Conservation (phyloP, 30 jellyfish, hydroid and myxozoan genomes). For the Hydractinia echinata region DNA sequence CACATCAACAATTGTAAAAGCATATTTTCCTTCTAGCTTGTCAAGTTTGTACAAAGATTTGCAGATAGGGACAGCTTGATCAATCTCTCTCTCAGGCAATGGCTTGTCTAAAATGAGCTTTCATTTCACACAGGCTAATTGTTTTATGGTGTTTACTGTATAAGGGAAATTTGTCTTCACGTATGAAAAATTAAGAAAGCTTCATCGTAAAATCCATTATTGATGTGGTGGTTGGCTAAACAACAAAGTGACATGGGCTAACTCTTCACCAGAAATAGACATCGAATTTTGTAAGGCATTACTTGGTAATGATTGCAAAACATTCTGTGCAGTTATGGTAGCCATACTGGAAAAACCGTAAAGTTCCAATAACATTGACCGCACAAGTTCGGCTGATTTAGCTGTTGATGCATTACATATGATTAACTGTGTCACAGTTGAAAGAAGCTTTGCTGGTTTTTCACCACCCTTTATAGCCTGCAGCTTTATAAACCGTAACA, state of each 20-base stretch:
- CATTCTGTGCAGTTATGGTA: not conserved
- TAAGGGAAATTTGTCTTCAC: not conserved
- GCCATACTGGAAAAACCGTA: slow-evolving; percentile 42
- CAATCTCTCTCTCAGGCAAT: slow-evolving; percentile 23
- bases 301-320: not conserved
- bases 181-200: not conserved
- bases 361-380: slow-evolving; percentile 57
- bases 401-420: slow-evolving; percentile 1
- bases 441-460: slow-evolving; percentile 16
- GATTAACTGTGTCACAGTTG: slow-evolving; percentile 19
- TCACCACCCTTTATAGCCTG: not conserved
- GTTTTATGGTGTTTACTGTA: slow-evolving; percentile 8
- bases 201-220: not conserved
- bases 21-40: slow-evolving; percentile 11
- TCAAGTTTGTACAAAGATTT: not conserved
- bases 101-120: not conserved
- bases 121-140: not conserved
- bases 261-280: slow-evolving; percentile 18
- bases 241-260: slow-evolving; percentile 25
- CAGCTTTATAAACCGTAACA: slow-evolving; percentile 14
- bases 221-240: slow-evolving; percentile 8
- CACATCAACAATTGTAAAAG: slow-evolving; percentile 10
- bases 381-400: slow-evolving; percentile 28
- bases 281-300: not conserved
- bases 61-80: not conserved